Evolutionary conservation across 2,888 invertebrate genomes (phyloP), one percentile per base, ranked within the genome.

Genomic region (Agrochola lychnidis): DNA sequence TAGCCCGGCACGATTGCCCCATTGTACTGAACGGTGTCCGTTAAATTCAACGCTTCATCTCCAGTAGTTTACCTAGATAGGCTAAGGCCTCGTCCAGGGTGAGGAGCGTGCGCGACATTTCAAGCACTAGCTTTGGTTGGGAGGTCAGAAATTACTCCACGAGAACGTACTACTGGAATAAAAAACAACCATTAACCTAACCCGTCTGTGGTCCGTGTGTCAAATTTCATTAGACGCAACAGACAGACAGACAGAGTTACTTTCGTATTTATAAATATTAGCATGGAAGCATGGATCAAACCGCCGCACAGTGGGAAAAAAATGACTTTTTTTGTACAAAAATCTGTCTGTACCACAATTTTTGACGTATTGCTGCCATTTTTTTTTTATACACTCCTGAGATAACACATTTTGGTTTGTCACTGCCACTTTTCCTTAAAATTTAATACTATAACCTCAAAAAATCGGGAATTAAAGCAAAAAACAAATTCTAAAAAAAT

Each of bases 41-140:
- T 76, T 82, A 76, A 68, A 81, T 85, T 81, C 66, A 69, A 81
- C 66, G 81, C 45, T 45, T 51, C 64, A 53, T 75, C 76, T 68
- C 59, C 30, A 40, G 22, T 56, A 70, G 73, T 63, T 80, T 62
- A 64, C 62, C 42, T 63, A 68, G 51, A 53, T 76, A 64, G 36
- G 22, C 9, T 82, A 57, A 45, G 45, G 16, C 22, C 48, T 59
- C 22, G 25, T 19, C 0, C 9, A 59, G 0, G 5, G 57, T 61
- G n/a, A 68, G 19, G 10, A 63, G 19, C 5, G 6, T 63, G 5
- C n/a, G 36, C 36, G 30, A 36, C 61, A 36, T 61, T 0, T 19
- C 10, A 19, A 36, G 4, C 4, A 59, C 9, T 59, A 25, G 30
- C 30, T 30, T 59, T 16, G 16, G 30, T 14, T 25, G 30, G 7